Base-by-base conservation (phyloP, 2,888 invertebrate species). In the Drosophila borborema region DNA sequence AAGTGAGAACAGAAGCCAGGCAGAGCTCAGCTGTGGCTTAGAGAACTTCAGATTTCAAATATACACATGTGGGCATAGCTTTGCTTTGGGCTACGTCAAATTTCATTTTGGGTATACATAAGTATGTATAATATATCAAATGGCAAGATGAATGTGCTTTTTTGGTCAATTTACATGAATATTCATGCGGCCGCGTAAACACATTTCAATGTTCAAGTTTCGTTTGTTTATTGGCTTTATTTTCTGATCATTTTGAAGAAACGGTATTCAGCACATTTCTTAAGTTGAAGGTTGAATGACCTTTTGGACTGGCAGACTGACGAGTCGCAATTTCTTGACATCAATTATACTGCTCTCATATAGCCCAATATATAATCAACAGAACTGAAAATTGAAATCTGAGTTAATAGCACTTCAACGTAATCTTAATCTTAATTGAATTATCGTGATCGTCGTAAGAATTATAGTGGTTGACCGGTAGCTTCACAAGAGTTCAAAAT, bases 271-370 rank as follows among this genome's bases (percentile, higher is more conserved):
- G 61, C 74, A 67, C 48, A 65, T 77, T 77, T 77, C 18, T 56
- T 36, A 20, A n/a, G n/a, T n/a, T n/a, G 48, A 58, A 72, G 76
- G 86, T 86, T 86, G 64, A 83, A 71, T 69, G 74, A 83, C 67
- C 83, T 71, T 76, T 54, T 31, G 2, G 6, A 12, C 60, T 41
- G 49, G 8, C 36, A 6, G 23, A 10, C 20, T 20, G 46, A 12
- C 23, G 20, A 12, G 28, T 36, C 3, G 40, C 46, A 54, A 65
- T 36, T 55, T 54, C 41, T 55, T n/a, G 34, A 31, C 38, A 55
- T 18, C 31, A 31, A 54, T 54, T 23, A 20, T 20, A 43, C 10
- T 5, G 12, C 31, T 9, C 43, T 18, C n/a, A 20, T 61, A 46
- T 16, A 28, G 16, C n/a, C 28, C 48, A 48, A 48, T n/a, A 28